Base-by-base conservation (phyloP, 2,888 invertebrate genomes). In the Diarsia rubi region DNA sequence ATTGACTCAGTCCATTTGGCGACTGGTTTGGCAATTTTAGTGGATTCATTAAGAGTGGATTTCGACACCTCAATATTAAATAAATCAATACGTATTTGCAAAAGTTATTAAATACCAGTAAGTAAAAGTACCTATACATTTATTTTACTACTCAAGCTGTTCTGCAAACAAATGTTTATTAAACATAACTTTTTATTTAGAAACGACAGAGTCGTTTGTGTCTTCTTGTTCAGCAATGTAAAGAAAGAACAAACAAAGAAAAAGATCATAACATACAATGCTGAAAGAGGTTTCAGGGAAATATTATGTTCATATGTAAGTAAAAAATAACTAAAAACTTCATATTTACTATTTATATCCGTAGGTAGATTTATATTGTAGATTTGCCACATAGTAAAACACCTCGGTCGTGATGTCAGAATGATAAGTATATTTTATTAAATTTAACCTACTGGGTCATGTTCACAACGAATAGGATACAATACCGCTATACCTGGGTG, bases 81-180 rank as follows among this genome's bases (percentile, higher is more conserved):
- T 54, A 63, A 31, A 16, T 27, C 4, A 12, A 45, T 42, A 59
- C 14, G 21, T 49, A 70, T 73, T 60, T 31, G 24, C 19, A 37
- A 21, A 54, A 37, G 21, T 45, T 45, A 16, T 45, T 44, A 47
- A 27, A 47, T 60, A 44, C n/a, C 44, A 69, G 21, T 16, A 47
- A 16, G 21, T 71, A 45, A 24, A 12, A n/a, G 11, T n/a, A 3
- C 0, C n/a, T n/a, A n/a, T n/a, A 27, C 16, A 54, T 27, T 54
- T 24, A 54, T 54, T 24, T 54, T 27, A 54, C 2, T 21, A 37
- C 82, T 80, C 9, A n/a, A 52, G 60, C 60, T 16, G 16, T 78
- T 62, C 52, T n/a, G 37, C 31, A 69, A 49, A 37, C 37, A 37
- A 8, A 37, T 37, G 37, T 31, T 69, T 45, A 37, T 57, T 54